These are phyloP conservation scores for Sebastes fasciatus DNA, from an alignment of 2,113 vertebrate genomes.

Conservation along the genomic window DNA sequence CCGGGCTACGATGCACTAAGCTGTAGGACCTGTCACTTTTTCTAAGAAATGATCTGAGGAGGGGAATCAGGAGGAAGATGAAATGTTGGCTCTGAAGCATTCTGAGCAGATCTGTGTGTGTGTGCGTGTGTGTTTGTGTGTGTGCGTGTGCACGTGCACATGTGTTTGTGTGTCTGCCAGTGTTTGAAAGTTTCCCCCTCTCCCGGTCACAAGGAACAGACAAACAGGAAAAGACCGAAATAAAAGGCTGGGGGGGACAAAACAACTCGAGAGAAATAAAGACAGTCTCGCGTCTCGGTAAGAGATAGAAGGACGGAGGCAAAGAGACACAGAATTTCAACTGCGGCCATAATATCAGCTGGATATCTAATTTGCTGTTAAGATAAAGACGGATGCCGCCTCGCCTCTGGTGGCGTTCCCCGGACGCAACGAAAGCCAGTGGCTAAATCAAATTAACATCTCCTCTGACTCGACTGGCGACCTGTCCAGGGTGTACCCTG, in stretches of 20 bases:
- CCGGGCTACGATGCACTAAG: neutral
- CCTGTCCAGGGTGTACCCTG: too few species aligned
- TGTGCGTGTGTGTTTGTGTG: neutral
- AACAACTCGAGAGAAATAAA: slow-evolving; percentile 50
- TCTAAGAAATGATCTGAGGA: slow-evolving; percentile 1
- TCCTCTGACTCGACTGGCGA: slow-evolving; percentile 58
- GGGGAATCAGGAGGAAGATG: slow-evolving; percentile 4
- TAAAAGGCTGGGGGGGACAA: slow-evolving; percentile 21
- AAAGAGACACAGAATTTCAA: slow-evolving; percentile 25
- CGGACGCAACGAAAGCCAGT: slow-evolving; percentile 46
- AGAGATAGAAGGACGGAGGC: slow-evolving; percentile 3
- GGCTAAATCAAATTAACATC: slow-evolving; percentile 69
- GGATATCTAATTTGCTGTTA: slow-evolving; percentile 57
- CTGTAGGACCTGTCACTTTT: neutral
- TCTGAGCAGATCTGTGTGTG: neutral
- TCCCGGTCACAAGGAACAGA: neutral
- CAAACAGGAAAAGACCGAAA: slow-evolving; percentile 1
- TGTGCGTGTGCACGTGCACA: neutral
- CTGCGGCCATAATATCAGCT: slow-evolving; percentile 40
- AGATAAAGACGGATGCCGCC: slow-evolving; percentile 48
- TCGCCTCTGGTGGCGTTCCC: slow-evolving; percentile 25
- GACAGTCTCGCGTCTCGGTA: slow-evolving; percentile 2
- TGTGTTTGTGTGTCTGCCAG: neutral
- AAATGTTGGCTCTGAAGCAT: neutral
- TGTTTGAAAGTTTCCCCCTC: slow-evolving; percentile 22